phyloP scores from a whole-genome alignment of 2,113 vertebrate genomes.

The Seriola aureovittata region DNA sequence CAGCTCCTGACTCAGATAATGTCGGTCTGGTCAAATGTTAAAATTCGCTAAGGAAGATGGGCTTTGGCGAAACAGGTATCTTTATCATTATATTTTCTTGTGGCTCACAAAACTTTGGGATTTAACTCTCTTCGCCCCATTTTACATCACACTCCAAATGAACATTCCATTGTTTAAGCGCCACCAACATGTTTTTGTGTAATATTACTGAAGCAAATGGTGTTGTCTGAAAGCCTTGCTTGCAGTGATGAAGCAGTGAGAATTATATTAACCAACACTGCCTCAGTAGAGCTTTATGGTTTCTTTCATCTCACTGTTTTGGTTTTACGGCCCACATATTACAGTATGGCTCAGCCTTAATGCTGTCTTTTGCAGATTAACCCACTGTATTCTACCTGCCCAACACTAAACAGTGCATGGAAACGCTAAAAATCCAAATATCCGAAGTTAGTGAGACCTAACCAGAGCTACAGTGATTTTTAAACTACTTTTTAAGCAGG shows the following conservation, averaged over 20 bases:
- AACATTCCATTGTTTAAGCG: background rate
- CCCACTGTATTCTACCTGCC: too few species aligned
- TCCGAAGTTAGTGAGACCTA: too few species aligned
- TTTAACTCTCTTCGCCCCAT: background rate
- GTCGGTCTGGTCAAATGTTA: too few species aligned
- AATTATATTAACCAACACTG: too few species aligned
- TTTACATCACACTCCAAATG: background rate
- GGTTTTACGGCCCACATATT: too few species aligned
- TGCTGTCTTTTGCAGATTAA: background rate
- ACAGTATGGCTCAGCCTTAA: background rate
- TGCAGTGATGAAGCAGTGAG: too few species aligned
- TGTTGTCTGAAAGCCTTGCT: background rate
- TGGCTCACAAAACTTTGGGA: background rate
- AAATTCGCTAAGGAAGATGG: too few species aligned
- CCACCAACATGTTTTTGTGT: background rate
- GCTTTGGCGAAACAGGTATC: too few species aligned
- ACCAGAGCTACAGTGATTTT: background rate
- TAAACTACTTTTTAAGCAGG: background rate
- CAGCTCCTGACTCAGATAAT: background rate
- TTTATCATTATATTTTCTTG: too few species aligned
- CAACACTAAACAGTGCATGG: too few species aligned
- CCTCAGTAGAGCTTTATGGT: too few species aligned
- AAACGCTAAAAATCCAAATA: background rate
- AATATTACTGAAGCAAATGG: background rate
- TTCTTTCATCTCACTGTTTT: too few species aligned